Percentiles rank a stretch among this genome's conserved stretches.
Conservation (phyloP, 2,888 invertebrate genomes). For the Cantharis nigra region DNA sequence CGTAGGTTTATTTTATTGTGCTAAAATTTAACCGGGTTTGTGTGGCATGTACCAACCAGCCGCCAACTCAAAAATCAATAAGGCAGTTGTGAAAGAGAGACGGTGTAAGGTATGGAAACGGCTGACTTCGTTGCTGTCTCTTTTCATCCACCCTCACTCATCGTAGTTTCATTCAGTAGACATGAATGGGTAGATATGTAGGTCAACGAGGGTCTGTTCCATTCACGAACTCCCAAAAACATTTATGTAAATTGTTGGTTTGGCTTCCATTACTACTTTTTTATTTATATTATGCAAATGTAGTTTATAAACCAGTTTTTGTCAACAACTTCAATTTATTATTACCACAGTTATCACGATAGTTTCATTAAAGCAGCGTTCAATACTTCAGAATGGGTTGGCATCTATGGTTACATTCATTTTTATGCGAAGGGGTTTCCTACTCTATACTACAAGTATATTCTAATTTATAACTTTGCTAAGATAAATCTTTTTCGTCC, state of each 20-base stretch:
- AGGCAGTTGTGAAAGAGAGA: conserved; percentile 14
- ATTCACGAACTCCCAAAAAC: conserved; percentile 39
- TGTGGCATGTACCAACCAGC: conserved; percentile 16
- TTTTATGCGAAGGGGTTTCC: not conserved
- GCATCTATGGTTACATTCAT: not conserved
- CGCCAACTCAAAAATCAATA: conserved; percentile 43
- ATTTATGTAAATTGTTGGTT: conserved; percentile 27
- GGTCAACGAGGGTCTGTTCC: conserved; percentile 44
- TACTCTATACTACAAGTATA: not conserved
- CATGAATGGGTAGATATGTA: conserved; percentile 48
- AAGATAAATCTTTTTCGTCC: not conserved
- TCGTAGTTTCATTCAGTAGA: conserved; percentile 46
- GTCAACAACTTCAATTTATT: not conserved
- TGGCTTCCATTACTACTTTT: conserved; percentile 7
- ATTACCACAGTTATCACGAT: not conserved
- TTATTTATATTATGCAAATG: conserved; percentile 5
- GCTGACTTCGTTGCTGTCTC: conserved; percentile 27
- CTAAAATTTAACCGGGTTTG: conserved; percentile 28
- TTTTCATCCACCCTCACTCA: conserved; percentile 32
- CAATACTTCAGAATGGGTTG: not conserved
- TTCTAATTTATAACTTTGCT: not conserved
- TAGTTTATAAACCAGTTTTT: not conserved
- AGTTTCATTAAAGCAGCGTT: not conserved
- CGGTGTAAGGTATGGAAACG: conserved; percentile 2
- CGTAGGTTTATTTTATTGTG: conserved; percentile 24